These are phyloP conservation scores for Naja naja DNA, from an alignment of 2,113 vertebrate genomes.

Conservation along the genomic window DNA sequence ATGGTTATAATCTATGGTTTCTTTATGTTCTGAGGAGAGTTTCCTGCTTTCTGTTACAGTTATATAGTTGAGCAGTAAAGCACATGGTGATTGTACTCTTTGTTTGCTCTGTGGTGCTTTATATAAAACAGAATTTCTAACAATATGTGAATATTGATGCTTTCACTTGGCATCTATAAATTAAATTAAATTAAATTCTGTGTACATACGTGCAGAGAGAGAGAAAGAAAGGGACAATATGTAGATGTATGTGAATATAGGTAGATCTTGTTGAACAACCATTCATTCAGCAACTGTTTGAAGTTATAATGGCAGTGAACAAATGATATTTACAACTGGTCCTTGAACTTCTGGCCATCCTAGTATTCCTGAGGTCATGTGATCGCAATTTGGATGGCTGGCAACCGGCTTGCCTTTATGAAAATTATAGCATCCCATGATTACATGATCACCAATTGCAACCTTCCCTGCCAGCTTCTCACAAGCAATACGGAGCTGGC, in stretches of 20 bases:
- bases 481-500: not conserved
- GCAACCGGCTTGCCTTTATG: not conserved
- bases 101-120: no score
- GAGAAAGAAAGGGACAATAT: not conserved
- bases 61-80: no score
- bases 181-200: not conserved
- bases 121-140: no score
- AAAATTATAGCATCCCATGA: not conserved
- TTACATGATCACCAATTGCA: not conserved
- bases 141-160: not conserved
- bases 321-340: not conserved
- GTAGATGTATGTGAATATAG: not conserved
- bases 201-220: not conserved
- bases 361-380: not conserved
- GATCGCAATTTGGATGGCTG: not conserved
- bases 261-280: not conserved
- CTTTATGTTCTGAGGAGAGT: no score
- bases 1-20: no score
- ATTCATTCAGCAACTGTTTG: not conserved
- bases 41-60: no score
- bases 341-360: not conserved
- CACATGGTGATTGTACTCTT: no score
- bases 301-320: not conserved
- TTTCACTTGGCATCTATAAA: not conserved
- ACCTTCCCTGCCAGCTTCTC: not conserved